Percentiles rank a stretch among this genome's conserved stretches.
Evolutionary conservation across 2,113 vertebrate species (phyloP).

Genomic region (Diphyllodes magnificus): DNA sequence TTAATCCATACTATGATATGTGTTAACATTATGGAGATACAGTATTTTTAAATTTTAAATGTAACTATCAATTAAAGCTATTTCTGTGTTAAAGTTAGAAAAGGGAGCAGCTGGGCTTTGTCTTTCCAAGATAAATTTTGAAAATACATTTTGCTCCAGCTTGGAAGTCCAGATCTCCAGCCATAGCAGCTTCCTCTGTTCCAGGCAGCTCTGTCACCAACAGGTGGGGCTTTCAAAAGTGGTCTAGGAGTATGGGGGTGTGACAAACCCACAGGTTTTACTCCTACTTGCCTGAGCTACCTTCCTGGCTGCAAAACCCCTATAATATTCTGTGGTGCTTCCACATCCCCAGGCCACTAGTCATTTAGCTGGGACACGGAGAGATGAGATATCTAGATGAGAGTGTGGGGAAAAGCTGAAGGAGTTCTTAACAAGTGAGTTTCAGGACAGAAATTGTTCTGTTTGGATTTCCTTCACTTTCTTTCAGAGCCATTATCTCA

Average conservation of each 20-base stretch:
- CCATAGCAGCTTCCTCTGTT: neutral
- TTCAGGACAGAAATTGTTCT: neutral
- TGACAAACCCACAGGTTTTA: neutral
- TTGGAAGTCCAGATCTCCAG: neutral
- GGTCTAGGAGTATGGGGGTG: neutral
- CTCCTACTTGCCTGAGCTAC: neutral
- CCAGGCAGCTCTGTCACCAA: neutral
- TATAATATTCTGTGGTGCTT: neutral
- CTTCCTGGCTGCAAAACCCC: neutral
- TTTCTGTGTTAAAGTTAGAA: neutral
- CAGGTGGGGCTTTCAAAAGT: neutral
- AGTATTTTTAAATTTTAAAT: neutral
- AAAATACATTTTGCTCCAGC: neutral
- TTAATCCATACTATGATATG: neutral
- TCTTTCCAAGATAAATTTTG: neutral
- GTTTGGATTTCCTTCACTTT: slow-evolving; percentile 26
- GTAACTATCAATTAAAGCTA: neutral
- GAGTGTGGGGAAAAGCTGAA: neutral
- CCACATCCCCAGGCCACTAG: neutral
- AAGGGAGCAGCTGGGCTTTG: neutral
- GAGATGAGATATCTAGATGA: neutral
- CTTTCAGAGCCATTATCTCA: slow-evolving; percentile 29
- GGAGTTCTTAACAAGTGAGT: neutral
- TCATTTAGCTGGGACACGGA: neutral
- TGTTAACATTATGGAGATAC: neutral